Evolutionary conservation across 2,113 vertebrate species (phyloP), one percentile per base, ranked within the genome.

Genomic region (Pelusios castaneus): DNA sequence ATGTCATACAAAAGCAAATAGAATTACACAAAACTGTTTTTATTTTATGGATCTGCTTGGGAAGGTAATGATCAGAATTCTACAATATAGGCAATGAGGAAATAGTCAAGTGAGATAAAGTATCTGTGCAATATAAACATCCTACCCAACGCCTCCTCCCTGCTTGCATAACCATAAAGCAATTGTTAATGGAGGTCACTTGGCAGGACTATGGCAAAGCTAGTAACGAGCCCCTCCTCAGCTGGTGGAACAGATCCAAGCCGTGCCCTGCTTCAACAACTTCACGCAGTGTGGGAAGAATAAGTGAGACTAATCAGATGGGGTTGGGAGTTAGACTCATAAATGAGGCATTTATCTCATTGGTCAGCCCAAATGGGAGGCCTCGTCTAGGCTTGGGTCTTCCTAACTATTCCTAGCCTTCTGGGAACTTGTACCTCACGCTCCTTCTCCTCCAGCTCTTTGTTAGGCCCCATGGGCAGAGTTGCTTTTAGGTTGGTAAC

Each of bases 11-110:
- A 81, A 96, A 89, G 93, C 95, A 96, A 97, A 96, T 51, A 96
- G 89, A 95, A 96, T 97, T 95, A 93, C 95, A 96, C 95, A 95
- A 96, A 97, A 93, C 90, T 96, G 90, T 94, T 92, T 95, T 97
- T 97, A 90, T 92, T 97, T 92, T 96, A 96, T 94, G 93, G 89
- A 95, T 80, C 95, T 84, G 94, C 94, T 93, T 91, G 92, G 91
- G 91, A 93, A 95, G 93, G 92, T 85, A 95, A 93, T 47, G 56
- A 79, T 43, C 83, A 75, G 75, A 67, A 56, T 95, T 96, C 97
- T 97, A 96, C 95, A 92, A 95, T 90, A 89, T 95, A 95, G 91
- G 96, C 95, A 94, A 96, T 95, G 91, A 96, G 95, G 90, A 96
- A 94, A 97, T 95, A 97, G 89, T 90, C 82, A 95, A 96, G 85